phyloP scores from a whole-genome alignment of 2,797 vertebrate species.

The Phylloscopus collybita region DNA sequence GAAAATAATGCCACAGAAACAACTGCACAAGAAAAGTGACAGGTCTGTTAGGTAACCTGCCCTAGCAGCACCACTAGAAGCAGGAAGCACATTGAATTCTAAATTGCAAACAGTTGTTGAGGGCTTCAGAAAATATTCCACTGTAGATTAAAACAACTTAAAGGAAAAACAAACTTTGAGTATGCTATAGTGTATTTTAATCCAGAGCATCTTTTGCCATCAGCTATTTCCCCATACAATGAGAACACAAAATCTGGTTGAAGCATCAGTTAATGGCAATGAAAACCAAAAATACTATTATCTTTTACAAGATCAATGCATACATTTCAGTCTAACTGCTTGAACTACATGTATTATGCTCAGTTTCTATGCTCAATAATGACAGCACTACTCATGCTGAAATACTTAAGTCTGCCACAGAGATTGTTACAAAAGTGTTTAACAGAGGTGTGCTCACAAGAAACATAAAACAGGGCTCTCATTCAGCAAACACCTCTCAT shows the following conservation, averaged over 20 bases:
- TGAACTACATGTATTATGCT: slow-evolving; percentile 42
- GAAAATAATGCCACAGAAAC: slow-evolving; percentile 82
- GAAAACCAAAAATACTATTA: slow-evolving; percentile 39
- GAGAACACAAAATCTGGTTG: slow-evolving; percentile 27
- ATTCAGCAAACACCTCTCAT: background rate
- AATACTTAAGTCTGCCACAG: background rate
- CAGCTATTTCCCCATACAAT: slow-evolving; percentile 2
- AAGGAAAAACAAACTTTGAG: slow-evolving; percentile 59
- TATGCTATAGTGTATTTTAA: slow-evolving; percentile 53
- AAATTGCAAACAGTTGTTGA: slow-evolving; percentile 58
- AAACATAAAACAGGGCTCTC: background rate
- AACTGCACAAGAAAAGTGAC: slow-evolving; percentile 82
- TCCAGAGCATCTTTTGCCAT: slow-evolving; percentile 25
- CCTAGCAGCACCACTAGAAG: slow-evolving; percentile 49
- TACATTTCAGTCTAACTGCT: slow-evolving; percentile 41
- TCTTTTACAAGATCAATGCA: slow-evolving; percentile 40
- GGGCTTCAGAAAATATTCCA: slow-evolving; percentile 59
- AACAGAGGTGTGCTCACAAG: background rate
- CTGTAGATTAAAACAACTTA: slow-evolving; percentile 63
- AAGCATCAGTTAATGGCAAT: slow-evolving; percentile 41
- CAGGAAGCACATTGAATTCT: slow-evolving; percentile 58
- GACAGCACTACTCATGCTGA: background rate
- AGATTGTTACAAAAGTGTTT: background rate
- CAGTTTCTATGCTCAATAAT: slow-evolving; percentile 15
- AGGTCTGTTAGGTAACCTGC: slow-evolving; percentile 72